phyloP scores from a whole-genome alignment of 1,140 invertebrate genomes.

The Drosophila setifemur region DNA sequence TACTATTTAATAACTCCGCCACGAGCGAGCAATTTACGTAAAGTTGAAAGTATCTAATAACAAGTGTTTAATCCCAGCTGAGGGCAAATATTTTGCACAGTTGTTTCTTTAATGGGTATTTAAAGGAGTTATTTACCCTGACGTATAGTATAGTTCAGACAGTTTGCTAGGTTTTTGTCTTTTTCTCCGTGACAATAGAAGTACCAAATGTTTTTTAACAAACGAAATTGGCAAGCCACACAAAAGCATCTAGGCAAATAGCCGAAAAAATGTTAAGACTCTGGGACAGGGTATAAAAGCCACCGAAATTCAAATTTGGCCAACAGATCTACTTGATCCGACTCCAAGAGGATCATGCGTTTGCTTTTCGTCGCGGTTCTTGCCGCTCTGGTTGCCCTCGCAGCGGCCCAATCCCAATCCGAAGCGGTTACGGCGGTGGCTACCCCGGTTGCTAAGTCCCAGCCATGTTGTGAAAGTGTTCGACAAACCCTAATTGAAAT shows the following conservation, averaged over 20 bases:
- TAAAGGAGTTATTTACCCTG: conserved; percentile 18
- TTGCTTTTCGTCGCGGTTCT: conserved; percentile 51
- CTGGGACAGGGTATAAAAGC: conserved; percentile 54
- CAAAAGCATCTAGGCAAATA: conserved; percentile 72
- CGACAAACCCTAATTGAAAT: conserved; percentile 65
- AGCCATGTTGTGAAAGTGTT: conserved; percentile 69
- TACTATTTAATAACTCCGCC: conserved; percentile 27
- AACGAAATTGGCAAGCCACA: conserved; percentile 60
- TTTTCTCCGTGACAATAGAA: conserved; percentile 40
- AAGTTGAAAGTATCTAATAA: conserved; percentile 47
- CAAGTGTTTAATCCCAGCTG: conserved; percentile 62
- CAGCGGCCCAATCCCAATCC: conserved; percentile 43
- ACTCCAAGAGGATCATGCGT: conserved; percentile 51
- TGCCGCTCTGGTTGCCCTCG: conserved; percentile 45
- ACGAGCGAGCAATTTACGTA: conserved; percentile 55
- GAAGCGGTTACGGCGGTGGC: conserved; percentile 28
- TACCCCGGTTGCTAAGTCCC: conserved; percentile 16
- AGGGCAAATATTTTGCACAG: conserved; percentile 68
- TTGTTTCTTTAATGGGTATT: conserved; percentile 38
- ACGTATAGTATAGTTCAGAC: conserved; percentile 31
- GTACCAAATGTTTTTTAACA: conserved; percentile 64
- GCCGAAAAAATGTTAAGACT: conserved; percentile 27
- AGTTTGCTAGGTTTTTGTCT: conserved; percentile 14
- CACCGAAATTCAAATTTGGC: conserved; percentile 4
- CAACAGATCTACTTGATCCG: conserved; percentile 50